Conservation (phyloP, 2,797 vertebrate species). For the Aeoliscus strigatus region DNA sequence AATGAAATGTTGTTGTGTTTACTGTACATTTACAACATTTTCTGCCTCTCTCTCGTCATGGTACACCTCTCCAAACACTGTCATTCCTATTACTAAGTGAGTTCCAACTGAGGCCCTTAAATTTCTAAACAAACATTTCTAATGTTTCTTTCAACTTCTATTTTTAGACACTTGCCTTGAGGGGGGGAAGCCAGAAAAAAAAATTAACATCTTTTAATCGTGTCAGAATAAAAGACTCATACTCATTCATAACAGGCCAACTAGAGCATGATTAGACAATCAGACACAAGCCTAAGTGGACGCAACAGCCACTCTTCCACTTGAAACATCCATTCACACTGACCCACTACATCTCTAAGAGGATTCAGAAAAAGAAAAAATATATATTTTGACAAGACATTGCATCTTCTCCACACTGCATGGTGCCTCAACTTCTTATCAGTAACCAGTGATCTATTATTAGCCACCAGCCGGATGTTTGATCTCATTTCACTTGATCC, state of each 20-base stretch:
- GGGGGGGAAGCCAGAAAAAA: conserved; percentile 15
- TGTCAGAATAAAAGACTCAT: conserved; percentile 34
- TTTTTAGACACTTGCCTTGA: conserved; percentile 30
- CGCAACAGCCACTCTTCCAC: conserved; percentile 13
- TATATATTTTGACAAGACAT: background rate
- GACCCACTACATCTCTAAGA: conserved; percentile 2
- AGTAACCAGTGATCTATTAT: conserved; percentile 30
- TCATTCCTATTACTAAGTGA: no score
- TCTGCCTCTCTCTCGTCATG: no score
- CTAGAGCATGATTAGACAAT: conserved; percentile 53
- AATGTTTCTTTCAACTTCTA: no score
- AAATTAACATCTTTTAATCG: conserved; percentile 35
- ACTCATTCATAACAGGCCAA: conserved; percentile 49
- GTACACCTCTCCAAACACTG: no score
- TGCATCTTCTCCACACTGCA: background rate
- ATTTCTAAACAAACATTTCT: no score
- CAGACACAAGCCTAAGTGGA: conserved; percentile 40
- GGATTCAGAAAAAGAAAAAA: no score
- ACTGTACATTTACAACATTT: no score
- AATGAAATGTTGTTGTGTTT: no score
- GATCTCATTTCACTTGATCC: conserved; percentile 10
- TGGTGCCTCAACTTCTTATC: conserved; percentile 13
- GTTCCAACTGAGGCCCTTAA: no score
- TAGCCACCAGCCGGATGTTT: conserved; percentile 20
- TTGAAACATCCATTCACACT: conserved; percentile 20